Conservation (phyloP, 2,888 invertebrate genomes). For the Celastrina argiolus region DNA sequence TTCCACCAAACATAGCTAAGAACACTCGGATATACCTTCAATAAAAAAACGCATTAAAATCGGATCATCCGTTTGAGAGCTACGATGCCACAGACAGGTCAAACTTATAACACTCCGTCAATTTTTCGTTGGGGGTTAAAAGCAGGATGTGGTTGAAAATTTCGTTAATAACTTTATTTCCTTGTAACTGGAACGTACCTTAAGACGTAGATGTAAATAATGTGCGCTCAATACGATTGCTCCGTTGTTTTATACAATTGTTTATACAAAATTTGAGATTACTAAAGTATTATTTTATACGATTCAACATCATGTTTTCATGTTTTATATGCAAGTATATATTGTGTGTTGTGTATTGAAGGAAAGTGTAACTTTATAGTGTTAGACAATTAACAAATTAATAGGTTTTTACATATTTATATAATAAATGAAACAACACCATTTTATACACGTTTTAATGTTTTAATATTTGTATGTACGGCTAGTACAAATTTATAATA, state of each 20-base stretch:
- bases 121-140: too few relatives aligned
- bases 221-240: slow-evolving; percentile 19
- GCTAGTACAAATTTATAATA: not conserved
- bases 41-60: too few relatives aligned
- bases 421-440: not conserved
- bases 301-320: not conserved
- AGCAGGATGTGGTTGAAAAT: too few relatives aligned
- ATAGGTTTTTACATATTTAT: not conserved
- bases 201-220: slow-evolving; percentile 18
- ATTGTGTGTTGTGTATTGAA: not conserved
- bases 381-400: not conserved
- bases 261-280: slow-evolving; percentile 12
- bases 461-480: not conserved
- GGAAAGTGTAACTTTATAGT: not conserved
- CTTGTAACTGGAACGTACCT: too few relatives aligned
- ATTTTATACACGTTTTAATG: not conserved
- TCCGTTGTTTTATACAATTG: not conserved
- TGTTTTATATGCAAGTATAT: not conserved
- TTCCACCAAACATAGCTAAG: too few relatives aligned
- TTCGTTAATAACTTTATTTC: too few relatives aligned
- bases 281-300: slow-evolving; percentile 2
- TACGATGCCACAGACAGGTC: too few relatives aligned
- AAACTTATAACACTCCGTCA: too few relatives aligned
- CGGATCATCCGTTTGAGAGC: too few relatives aligned
- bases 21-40: too few relatives aligned